Percentiles rank a stretch among this genome's conserved stretches.
Conservation (phyloP, 1,140 invertebrate species). For the Neotoxoptera formosana region DNA sequence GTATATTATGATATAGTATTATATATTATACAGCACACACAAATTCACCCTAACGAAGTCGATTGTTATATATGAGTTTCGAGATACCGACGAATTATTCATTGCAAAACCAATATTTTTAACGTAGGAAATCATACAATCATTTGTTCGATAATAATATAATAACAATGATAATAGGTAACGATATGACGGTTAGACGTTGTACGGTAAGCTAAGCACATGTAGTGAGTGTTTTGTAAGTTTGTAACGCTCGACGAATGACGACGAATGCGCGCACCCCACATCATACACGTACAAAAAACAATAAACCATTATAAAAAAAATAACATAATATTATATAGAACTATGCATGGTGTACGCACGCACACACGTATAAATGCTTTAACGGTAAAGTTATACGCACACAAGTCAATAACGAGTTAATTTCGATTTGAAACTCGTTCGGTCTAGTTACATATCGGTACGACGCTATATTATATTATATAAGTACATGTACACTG, state of each 20-base stretch:
- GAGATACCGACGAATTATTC: background rate
- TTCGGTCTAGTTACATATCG: background rate
- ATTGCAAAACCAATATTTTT: conserved; percentile 1
- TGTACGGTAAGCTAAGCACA: background rate
- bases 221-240: background rate
- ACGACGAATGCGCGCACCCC: background rate
- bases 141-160: no score
- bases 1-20: background rate
- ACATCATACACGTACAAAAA: background rate
- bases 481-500: background rate
- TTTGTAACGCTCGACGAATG: background rate
- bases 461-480: background rate
- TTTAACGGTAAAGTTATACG: background rate
- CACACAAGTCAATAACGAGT: background rate
- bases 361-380: background rate
- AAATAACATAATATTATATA: background rate
- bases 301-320: background rate
- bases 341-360: background rate
- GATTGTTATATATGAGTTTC: background rate
- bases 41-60: background rate
- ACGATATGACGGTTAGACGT: background rate
- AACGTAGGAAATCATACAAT: background rate
- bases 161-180: background rate
- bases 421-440: background rate
- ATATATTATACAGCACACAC: background rate